Evolutionary conservation across 1,140 invertebrate species (phyloP).

Genomic region (Zelostemma sp.): DNA sequence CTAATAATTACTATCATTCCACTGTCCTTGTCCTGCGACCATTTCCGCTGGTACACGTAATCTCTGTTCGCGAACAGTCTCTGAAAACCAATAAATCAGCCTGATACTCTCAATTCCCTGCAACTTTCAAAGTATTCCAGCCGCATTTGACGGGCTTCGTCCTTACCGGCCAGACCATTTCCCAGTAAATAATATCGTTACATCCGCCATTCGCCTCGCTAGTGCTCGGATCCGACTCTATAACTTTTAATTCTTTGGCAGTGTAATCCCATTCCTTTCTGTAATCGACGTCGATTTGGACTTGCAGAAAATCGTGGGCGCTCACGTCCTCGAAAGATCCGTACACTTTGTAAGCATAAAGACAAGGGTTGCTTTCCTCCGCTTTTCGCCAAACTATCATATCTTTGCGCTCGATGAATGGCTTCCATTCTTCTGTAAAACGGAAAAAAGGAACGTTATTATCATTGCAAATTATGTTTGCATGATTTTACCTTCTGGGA

Average conservation of each 20-base stretch:
- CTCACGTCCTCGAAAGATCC: conserved; percentile 83
- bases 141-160: too few relatives aligned
- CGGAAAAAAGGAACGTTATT: too few relatives aligned
- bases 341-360: conserved; percentile 90
- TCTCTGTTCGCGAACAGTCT: conserved; percentile 87
- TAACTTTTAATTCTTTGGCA: conserved; percentile 77
- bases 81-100: conserved; percentile 70
- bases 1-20: conserved; percentile 75
- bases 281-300: conserved; percentile 85
- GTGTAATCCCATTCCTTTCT: conserved; percentile 84
- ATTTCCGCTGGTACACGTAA: conserved; percentile 86
- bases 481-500: conserved; percentile 39
- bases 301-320: conserved; percentile 84
- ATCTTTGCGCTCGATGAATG: conserved; percentile 83
- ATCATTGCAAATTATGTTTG: too few relatives aligned
- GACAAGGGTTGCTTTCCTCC: conserved; percentile 74
- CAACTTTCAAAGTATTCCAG: too few relatives aligned
- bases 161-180: conserved; percentile 87
- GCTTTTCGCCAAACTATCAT: conserved; percentile 85
- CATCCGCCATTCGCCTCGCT: conserved; percentile 60
- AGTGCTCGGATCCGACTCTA: conserved; percentile 75
- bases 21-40: conserved; percentile 72
- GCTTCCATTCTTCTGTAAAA: conserved; percentile 76
- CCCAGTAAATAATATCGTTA: conserved; percentile 87
- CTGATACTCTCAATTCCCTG: too few relatives aligned